A percentile compares a stretch with the other conserved stretches of the same genome.
phyloP scores from a whole-genome alignment of 2,797 vertebrate species.

The Pseudochromis fuscus region DNA sequence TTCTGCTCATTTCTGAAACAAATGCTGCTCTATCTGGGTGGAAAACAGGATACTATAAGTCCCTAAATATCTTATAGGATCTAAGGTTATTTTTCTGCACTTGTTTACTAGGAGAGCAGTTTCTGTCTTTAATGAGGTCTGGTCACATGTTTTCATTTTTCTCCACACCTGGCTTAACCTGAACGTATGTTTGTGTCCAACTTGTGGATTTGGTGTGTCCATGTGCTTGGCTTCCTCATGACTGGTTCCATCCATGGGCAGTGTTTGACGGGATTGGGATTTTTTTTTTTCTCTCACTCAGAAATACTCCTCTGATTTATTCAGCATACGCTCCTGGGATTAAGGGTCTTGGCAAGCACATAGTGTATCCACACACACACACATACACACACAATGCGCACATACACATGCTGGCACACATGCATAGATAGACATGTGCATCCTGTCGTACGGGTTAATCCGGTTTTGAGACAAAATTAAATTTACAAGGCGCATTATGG shows the following conservation, averaged over 20 bases:
- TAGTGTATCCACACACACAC: slow-evolving; percentile 44
- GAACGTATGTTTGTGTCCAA: background rate
- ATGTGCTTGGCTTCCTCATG: slow-evolving; percentile 46
- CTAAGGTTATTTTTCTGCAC: background rate
- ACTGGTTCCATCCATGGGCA: slow-evolving; percentile 41
- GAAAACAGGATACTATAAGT: background rate
- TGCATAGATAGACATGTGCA: slow-evolving; percentile 48
- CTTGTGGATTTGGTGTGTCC: slow-evolving; percentile 12
- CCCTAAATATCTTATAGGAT: background rate
- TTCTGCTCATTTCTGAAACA: background rate
- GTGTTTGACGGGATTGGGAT: slow-evolving; percentile 61
- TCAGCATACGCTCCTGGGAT: slow-evolving; percentile 67
- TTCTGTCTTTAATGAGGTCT: slow-evolving; percentile 15
- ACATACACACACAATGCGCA: slow-evolving; percentile 42
- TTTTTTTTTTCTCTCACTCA: slow-evolving; percentile 42
- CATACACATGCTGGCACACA: slow-evolving; percentile 33
- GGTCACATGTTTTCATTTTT: slow-evolving; percentile 19
- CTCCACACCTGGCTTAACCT: slow-evolving; percentile 9
- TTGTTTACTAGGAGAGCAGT: slow-evolving; percentile 2
- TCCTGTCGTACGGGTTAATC: slow-evolving; percentile 76
- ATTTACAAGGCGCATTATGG: slow-evolving; percentile 77
- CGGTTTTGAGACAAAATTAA: slow-evolving; percentile 79
- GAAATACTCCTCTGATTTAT: slow-evolving; percentile 64
- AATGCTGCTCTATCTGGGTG: background rate
- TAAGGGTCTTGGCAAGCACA: slow-evolving; percentile 65